Evolutionary conservation across 2,113 vertebrate species (phyloP), one percentile per base, ranked within the genome.

Genomic region (Fregata magnificens): DNA sequence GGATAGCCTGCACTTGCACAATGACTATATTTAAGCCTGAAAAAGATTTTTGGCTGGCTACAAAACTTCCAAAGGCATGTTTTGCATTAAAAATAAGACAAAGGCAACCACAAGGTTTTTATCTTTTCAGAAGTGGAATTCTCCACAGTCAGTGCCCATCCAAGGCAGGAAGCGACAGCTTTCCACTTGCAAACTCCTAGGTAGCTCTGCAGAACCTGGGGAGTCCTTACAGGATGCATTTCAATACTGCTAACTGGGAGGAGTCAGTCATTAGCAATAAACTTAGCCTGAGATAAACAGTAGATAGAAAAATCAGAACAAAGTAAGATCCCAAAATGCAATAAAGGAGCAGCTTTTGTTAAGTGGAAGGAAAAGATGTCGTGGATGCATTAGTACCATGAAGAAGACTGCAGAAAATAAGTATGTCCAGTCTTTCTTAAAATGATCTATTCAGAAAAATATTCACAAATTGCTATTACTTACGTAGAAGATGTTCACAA

Each of bases 41-140:
- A 66, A 91, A 82, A 83, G 62, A 62, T 71, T 86, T 93, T 73
- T 86, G 74, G 74, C 85, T 66, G 87, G 86, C 74, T 91, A 78
- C 53, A 86, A 91, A 93, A 90, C 81, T 73, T 90, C 26, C 38
- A 38, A 80, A 91, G 83, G 80, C 78, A 55, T 10, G 62, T 82
- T 95, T 86, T 88, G 71, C 70, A 87, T 94, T 92, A 87, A 87
- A 95, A 87, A 77, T 58, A 87, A 85, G 93, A 94, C 65, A 71
- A 82, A 84, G 42, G 44, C 49, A 82, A 67, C 25, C 9, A 55
- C 24, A 34, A 61, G 44, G 44, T 72, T 93, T 95, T 91, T 16
- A 52, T 36, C 17, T 82, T 79, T 87, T 61, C 66, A 26, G 44
- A 69, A 80, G 20, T 32, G 58, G 56, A 55, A 65, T 65, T 69